Conservation (phyloP, 1,140 invertebrate species). For the Antheraea mylitta region DNA sequence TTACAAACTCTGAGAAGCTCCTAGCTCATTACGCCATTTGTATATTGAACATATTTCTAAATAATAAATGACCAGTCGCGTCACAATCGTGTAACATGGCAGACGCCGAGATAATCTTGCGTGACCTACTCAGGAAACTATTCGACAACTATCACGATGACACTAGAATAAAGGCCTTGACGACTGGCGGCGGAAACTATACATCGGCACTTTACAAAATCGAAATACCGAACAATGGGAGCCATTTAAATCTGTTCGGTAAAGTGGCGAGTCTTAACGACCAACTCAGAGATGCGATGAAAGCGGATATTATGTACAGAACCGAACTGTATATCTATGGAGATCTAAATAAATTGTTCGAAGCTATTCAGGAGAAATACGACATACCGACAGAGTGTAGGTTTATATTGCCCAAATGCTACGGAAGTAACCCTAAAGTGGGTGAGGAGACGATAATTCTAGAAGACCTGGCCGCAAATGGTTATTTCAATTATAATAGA, state of each 20-base stretch:
- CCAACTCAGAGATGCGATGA: neutral
- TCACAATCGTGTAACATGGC: neutral
- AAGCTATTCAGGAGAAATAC: neutral
- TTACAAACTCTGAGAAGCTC: too few species aligned
- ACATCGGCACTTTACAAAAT: constrained; percentile 5
- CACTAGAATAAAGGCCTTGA: neutral
- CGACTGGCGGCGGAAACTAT: constrained; percentile 2
- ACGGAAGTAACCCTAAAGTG: constrained; percentile 11
- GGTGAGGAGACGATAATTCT: constrained; percentile 27
- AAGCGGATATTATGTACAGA: neutral
- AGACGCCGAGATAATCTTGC: neutral
- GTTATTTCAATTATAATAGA: constrained; percentile 21
- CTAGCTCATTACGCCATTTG: too few species aligned
- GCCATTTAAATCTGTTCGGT: neutral
- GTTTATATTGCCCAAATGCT: constrained; percentile 24
- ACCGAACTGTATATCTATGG: neutral
- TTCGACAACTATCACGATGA: neutral
- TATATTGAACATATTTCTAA: too few species aligned
- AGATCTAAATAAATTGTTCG: neutral
- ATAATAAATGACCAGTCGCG: too few species aligned
- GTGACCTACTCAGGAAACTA: neutral
- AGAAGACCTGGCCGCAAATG: constrained; percentile 24
- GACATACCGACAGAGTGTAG: neutral
- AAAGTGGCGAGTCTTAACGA: neutral
- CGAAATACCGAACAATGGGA: neutral